phyloP scores from a whole-genome alignment of 2,888 invertebrate species.

The Resseliella maxima region DNA sequence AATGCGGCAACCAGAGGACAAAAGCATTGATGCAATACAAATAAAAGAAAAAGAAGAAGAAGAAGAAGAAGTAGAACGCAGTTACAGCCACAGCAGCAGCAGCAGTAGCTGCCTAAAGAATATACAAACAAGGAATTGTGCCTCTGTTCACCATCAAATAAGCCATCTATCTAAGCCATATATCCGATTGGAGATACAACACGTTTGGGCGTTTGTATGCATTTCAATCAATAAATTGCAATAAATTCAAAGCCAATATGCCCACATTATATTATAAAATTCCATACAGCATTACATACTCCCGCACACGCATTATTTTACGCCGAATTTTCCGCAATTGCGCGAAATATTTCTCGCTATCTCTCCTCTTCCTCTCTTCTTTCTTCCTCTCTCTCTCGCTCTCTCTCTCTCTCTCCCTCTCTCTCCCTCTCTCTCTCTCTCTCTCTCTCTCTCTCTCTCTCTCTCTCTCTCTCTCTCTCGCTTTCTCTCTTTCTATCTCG shows the following conservation, averaged over 20 bases:
- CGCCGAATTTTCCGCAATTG: slow-evolving; percentile 7
- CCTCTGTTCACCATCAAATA: not conserved
- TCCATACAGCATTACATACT: not conserved
- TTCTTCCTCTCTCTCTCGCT: too few species aligned
- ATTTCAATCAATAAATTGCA: slow-evolving; percentile 45
- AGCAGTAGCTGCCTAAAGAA: not conserved
- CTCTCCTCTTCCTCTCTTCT: too few species aligned
- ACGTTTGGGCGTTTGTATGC: not conserved
- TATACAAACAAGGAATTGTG: slow-evolving; percentile 17
- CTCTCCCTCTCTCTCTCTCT: too few species aligned
- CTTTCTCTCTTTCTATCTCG: too few species aligned
- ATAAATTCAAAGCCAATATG: slow-evolving; percentile 10
- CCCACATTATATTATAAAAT: not conserved
- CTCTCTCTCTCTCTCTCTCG: too few species aligned
- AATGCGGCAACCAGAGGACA: too few species aligned
- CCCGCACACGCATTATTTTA: not conserved
- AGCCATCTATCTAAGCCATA: not conserved
- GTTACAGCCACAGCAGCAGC: not conserved
- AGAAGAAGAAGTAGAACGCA: not conserved
- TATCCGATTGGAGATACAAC: not conserved
- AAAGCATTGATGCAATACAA: slow-evolving; percentile 7
- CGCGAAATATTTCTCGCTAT: not conserved
- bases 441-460: too few species aligned
- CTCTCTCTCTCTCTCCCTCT: too few species aligned
- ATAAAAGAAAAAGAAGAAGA: not conserved